Evolutionary conservation across 2,888 invertebrate genomes (phyloP), one percentile per base, ranked within the genome.

Genomic region (Sthenelais limicola): DNA sequence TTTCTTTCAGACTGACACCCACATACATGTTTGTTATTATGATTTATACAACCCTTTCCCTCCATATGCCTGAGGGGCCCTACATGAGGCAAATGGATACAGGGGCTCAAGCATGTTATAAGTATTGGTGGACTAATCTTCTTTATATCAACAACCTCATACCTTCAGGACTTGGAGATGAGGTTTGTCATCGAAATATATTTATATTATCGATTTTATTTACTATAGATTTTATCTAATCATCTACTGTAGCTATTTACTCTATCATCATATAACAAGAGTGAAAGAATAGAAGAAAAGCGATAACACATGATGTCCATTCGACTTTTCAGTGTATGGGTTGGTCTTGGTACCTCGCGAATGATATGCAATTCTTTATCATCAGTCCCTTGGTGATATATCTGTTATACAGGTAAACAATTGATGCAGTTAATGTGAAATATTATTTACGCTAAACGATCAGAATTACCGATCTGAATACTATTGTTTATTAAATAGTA

Each of bases 121-220:
- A 79, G 2, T 76, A 77, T 18, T 83, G 83, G 82, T 82, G 82
- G 82, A 77, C 75, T 38, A 82, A 82, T 49, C 75, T 83, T 0
- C 76, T 83, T 12, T 82, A 83, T 73, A 78, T 82, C 48, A 83
- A 82, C 73, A 83, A 84, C 74, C 74, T 84, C 28, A 18, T 58
- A 3, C 52, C 58, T 21, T 21, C 3, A 15, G 3, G 66, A 5
- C 28, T 38, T 21, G 48, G 47, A 18, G 28, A 54, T 15, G 58
- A 35, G 70, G 70, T 68, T 48, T 5, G 26, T 52, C n/a, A 52
- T 52, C n/a, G 33, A 5, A 30, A 7, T 18, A 33, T 12, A 24
- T 26, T 5, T 30, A 5, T 43, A 43, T 9, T 12, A 43, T 15
- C 43, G 12, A 43, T 43, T 12, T 43, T 43, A 43, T 9, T 12